Base-by-base conservation (phyloP, 2,113 vertebrate genomes). In the Ceyx margarethae region DNA sequence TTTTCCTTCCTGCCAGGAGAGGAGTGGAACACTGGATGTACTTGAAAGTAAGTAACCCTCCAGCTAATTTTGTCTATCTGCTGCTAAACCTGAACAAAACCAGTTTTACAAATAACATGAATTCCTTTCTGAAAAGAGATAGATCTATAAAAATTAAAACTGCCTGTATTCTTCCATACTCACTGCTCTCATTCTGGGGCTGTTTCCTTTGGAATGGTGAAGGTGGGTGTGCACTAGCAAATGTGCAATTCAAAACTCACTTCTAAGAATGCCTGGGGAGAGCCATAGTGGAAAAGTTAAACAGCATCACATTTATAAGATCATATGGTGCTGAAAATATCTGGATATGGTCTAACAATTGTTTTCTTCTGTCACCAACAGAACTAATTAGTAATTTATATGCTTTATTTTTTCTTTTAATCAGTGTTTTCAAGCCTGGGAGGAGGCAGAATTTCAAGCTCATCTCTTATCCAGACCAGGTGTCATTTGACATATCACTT, bases 21-120 rank as follows among this genome's bases (percentile, higher is more conserved):
- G 62, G 74, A 77, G 25, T 16, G 5, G 58, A 71, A 84, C 31
- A 13, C 50, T 73, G 53, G 17, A 89, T 60, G 35, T 60, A 10
- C 81, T 79, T 80, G 64, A 68, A 60, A 84, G 69, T 67, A 71
- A 94, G 87, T 60, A 77, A 80, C 68, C 87, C 56, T 85, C 46
- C 54, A 81, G 86, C 74, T 94, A 86, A 75, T 90, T 90, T 89
- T 89, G 60, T 82, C 46, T 84, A 57, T 79, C 76, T 73, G 22
- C 69, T 65, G 19, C 58, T 40, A 67, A 80, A 89, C 60, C 79
- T 57, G 66, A 91, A 33, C 9, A 28, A 29, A 75, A 89, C 50
- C 40, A 46, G 31, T 78, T 62, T 78, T 29, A 28, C 37, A 62
- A 57, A 64, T 81, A 69, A 86, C 73, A 15, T 33, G 16, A 31